A percentile compares a stretch with the other conserved stretches of the same genome.
These are phyloP conservation scores for Discoglossus pictus DNA, from an alignment of 2,797 vertebrate species.

Conservation along the genomic window DNA sequence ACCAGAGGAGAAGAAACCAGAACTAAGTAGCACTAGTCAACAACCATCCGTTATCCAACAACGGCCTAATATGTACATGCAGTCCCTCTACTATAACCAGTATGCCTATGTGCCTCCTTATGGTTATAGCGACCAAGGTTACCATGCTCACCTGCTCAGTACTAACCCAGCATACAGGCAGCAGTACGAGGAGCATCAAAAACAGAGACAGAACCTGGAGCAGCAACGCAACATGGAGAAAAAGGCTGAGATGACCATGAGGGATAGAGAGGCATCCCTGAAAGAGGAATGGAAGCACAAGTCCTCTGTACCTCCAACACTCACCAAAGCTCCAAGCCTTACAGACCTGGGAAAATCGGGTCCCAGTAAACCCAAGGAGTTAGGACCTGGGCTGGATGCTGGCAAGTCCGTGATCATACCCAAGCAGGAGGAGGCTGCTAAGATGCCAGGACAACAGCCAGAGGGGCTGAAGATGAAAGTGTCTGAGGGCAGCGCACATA, in stretches of 20 bases:
- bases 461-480: slow-evolving; percentile 95
- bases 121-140: slow-evolving; percentile 92
- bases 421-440: slow-evolving; percentile 86
- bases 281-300: slow-evolving; percentile 98
- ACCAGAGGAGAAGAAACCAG: slow-evolving; percentile 89
- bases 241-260: slow-evolving; percentile 83
- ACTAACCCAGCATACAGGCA: slow-evolving; percentile 90
- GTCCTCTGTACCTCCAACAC: slow-evolving; percentile 83
- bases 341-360: slow-evolving; percentile 88
- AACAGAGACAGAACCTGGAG: slow-evolving; percentile 87
- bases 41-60: slow-evolving; percentile 97
- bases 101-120: slow-evolving; percentile 96
- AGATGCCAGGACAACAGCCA: slow-evolving; percentile 77
- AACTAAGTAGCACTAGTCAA: slow-evolving; percentile 74
- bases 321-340: slow-evolving; percentile 90
- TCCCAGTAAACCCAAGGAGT: slow-evolving; percentile 84
- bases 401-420: slow-evolving; percentile 88
- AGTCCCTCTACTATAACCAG: slow-evolving; percentile 97
- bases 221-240: slow-evolving; percentile 89
- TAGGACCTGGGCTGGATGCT: slow-evolving; percentile 73
- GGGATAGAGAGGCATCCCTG: slow-evolving; percentile 84
- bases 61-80: slow-evolving; percentile 97
- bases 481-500: slow-evolving; percentile 80
- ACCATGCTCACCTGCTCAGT: slow-evolving; percentile 92
- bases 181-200: slow-evolving; percentile 89